Conservation (phyloP, 2,888 invertebrate species). For the Drosophila anomelani region DNA sequence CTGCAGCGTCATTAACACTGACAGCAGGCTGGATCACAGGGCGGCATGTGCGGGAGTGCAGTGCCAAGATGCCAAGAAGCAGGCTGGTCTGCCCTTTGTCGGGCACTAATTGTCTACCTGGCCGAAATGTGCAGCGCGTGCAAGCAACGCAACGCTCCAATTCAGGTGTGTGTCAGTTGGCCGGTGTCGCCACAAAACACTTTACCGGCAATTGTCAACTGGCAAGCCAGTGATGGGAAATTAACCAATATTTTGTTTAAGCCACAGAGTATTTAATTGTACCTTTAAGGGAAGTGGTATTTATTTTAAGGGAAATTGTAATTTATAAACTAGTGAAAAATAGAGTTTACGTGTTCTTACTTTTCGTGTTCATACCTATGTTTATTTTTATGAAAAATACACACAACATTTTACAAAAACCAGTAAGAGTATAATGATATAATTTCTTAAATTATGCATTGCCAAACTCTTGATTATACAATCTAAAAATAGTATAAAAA, state of each 20-base stretch:
- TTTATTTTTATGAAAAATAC: not conserved
- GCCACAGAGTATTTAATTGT: not conserved
- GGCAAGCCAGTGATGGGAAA: constrained; percentile 21
- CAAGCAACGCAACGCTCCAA: constrained; percentile 65
- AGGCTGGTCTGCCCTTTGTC: constrained; percentile 61
- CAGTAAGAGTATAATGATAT: not conserved
- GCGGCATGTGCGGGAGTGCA: not conserved
- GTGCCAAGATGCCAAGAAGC: constrained; percentile 24
- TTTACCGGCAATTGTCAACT: constrained; percentile 77
- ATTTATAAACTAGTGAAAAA: not conserved
- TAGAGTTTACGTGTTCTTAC: not conserved
- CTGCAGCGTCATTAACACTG: constrained; percentile 76
- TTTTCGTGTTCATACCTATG: not conserved
- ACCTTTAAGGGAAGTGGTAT: not conserved
- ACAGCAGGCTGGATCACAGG: constrained; percentile 49
- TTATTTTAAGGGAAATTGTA: not conserved
- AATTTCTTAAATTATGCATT: not conserved
- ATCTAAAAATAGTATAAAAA: not conserved
- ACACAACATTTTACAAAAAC: not conserved
- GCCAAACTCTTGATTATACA: not conserved
- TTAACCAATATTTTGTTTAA: too few relatives aligned
- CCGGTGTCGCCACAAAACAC: constrained; percentile 75
- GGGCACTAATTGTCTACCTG: constrained; percentile 73
- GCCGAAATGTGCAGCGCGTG: constrained; percentile 74
- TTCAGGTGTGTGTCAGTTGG: constrained; percentile 81